A percentile compares a stretch with the other conserved stretches of the same genome.
phyloP scores from a whole-genome alignment of 2,888 invertebrate species.

The Drosophila macrothrix region DNA sequence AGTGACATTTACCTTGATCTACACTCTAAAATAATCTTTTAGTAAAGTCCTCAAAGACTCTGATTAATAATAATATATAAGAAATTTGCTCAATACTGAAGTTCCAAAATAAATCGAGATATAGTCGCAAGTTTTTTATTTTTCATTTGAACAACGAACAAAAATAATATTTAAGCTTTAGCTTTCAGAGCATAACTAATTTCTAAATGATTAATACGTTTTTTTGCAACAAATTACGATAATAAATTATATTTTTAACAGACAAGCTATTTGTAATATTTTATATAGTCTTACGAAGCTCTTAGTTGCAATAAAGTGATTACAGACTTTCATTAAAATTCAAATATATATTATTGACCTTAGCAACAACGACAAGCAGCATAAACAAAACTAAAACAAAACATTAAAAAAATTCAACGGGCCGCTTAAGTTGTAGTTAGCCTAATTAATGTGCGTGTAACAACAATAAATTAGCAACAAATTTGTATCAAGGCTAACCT shows the following conservation, averaged over 20 bases:
- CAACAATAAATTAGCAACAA: slow-evolving; percentile 42
- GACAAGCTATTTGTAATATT: neutral
- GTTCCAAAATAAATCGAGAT: neutral
- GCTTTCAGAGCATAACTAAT: neutral
- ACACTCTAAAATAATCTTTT: neutral
- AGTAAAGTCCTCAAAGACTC: neutral
- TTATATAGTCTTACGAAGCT: neutral
- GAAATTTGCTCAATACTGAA: neutral
- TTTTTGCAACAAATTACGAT: neutral
- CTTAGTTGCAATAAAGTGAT: neutral
- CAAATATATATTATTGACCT: neutral
- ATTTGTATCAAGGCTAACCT: slow-evolving; percentile 32
- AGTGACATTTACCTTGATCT: neutral
- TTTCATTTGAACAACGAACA: neutral
- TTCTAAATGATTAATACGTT: neutral
- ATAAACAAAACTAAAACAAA: slow-evolving; percentile 7
- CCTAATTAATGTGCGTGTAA: slow-evolving; percentile 51
- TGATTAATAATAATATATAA: neutral
- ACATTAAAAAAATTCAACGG: slow-evolving; percentile 12
- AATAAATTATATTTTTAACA: neutral
- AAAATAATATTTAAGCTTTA: neutral
- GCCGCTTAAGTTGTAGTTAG: slow-evolving; percentile 23
- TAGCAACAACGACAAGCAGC: neutral
- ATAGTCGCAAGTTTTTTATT: neutral
- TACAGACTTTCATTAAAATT: neutral